Evolutionary conservation across 2,888 invertebrate species (phyloP), one percentile per base, ranked within the genome.

Genomic region (Volucella bombylans): DNA sequence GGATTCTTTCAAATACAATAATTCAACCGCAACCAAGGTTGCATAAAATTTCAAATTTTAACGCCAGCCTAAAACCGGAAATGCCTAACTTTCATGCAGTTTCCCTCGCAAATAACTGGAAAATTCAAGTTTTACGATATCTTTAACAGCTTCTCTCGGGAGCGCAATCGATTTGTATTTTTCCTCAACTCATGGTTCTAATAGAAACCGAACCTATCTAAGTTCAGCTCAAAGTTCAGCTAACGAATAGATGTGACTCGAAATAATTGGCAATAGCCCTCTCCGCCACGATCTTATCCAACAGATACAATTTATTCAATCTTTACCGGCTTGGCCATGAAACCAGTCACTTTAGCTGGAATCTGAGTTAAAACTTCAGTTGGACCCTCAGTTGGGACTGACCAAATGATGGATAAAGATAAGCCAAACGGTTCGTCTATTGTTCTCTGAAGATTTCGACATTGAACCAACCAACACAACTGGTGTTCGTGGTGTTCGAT

Each of bases 311-410:
- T 18, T 2, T 31, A 31, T 6, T 31, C 39, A 76, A 64, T 76
- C 69, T 52, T 50, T 65, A 39, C 45, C 47, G 68, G 45, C 45
- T 61, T 50, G 78, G 62, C 82, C 78, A 78, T 82, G 82, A 78
- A 72, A 39, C 45, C 54, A 54, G 67, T 61, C 72, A 78, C 59
- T 82, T 82, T 67, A 78, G 72, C 67, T 67, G 47, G 47, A 31
- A 31, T 6, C 31, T 23, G 23, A 23, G 23, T 23, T 23, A 3
- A 23, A 23, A 23, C 23, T 23, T 23, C 23, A 23, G 23, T 23
- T 23, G 23, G 31, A 31, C 4, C 31, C 31, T 31, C 31, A 4
- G 31, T 1, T 6, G 31, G 2, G 31, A 31, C 31, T 31, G 31
- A 31, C 55, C 43, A 55, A 31, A 55, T 62, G 52, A 47, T 57